Evolutionary conservation across 64 coral and sea anemone genomes (phyloP).

Genomic region (Actinia equina): DNA sequence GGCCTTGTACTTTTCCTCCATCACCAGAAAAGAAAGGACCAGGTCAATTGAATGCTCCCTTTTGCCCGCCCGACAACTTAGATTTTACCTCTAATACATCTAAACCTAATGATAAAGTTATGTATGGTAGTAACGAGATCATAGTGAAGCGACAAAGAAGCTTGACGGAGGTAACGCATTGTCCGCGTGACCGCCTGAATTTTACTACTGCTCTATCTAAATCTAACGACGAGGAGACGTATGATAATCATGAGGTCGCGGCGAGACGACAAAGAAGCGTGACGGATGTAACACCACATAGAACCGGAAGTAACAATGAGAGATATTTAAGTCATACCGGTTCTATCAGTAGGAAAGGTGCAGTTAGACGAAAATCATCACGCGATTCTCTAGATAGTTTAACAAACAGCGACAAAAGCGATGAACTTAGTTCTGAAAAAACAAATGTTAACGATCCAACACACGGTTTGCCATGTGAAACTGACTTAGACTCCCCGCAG

Average conservation of each 20-base stretch:
- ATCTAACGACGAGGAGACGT: not conserved
- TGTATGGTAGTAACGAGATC: no score
- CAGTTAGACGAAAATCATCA: not conserved
- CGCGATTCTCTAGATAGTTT: not conserved
- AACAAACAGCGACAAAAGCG: not conserved
- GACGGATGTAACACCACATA: not conserved
- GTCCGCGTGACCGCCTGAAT: not conserved
- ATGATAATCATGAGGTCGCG: not conserved
- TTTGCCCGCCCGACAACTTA: not conserved
- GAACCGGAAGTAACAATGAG: not conserved
- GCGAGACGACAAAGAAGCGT: not conserved
- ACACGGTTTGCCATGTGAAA: not conserved
- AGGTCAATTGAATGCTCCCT: not conserved
- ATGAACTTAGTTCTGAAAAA: not conserved
- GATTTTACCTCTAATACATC: not conserved
- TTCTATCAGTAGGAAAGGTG: not conserved
- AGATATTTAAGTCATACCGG: not conserved
- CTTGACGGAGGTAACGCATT: not conserved
- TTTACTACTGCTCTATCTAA: not conserved
- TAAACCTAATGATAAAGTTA: no score
- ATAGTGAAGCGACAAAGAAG: no score
- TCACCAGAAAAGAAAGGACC: not conserved
- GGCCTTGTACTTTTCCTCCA: not conserved
- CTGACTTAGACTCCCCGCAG: not conserved
- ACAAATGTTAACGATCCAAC: not conserved